Evolutionary conservation across 2,113 vertebrate species (phyloP), one percentile per base, ranked within the genome.

Genomic region (Odocoileus virginianus): DNA sequence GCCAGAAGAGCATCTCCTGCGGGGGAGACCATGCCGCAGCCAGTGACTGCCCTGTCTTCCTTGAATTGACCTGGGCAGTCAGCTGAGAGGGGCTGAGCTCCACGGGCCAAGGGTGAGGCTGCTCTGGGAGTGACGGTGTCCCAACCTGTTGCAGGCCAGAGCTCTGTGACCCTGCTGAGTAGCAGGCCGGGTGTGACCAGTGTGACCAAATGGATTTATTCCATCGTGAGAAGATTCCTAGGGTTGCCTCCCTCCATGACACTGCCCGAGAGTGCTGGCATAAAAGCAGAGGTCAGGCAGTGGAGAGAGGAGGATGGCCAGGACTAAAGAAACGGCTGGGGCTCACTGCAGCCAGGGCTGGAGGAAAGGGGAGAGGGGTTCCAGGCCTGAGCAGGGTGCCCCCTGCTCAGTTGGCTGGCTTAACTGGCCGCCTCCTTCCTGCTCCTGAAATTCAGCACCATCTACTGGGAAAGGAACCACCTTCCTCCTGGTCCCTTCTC

Each of bases 401-500:
- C 94, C 43, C 83, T 93, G 79, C 71, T 94, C 50, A 21, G 87
- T 0, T 27, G 60, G 43, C 52, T 93, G 79, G 84, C 74, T 78
- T 14, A 89, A 4, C 79, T 92, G 79, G 84, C 50, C 0, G 0
- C 7, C 33, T 95, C 43, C 71, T 93, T 95, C 61, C 87, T 97
- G 43, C 82, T 95, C 67, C 55, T 89, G 89, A 95, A 82, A 81
- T 78, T 95, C n/a, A 12, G 17, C 1, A 5, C 60, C 60, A 87
- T 96, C 60, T 92, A 1, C 83, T 89, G 94, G 97, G 52, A 84
- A 30, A 43, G 97, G 93, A 96, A 89, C 54, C 10, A 0, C 5
- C 6, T 97, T 61, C 98, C 98, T 95, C 98, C 98, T 1, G 98
- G 98, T 15, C 98, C 96, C 2, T 64, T 92, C 60, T 97, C 98